Base-by-base conservation (phyloP, 2,113 vertebrate species). In the Sturnira hondurensis region DNA sequence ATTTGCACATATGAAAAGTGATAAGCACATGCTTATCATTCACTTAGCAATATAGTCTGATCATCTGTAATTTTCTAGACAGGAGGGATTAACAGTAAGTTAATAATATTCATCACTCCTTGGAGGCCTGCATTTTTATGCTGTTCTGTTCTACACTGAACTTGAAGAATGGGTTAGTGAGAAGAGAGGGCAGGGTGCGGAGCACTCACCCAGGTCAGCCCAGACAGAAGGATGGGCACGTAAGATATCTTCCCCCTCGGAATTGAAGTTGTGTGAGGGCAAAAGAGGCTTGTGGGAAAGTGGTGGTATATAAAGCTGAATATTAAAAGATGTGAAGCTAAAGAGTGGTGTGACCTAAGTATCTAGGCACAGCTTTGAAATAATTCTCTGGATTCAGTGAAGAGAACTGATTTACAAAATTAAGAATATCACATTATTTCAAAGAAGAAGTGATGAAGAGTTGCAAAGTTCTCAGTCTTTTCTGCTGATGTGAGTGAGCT, bases 21-120 rank as follows among this genome's bases (percentile, higher is more conserved):
- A 92, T 84, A 91, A 89, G 28, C 36, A 65, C 4, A 16, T 22
- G 26, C 16, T 85, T 73, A 58, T 4, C 81, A 54, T 83, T 74
- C 41, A 93, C 82, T 89, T 94, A 81, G 67, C 54, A 85, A 65
- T 74, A 24, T 20, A 67, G 33, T 33, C 24, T 5, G 7, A 83
- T 85, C 31, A 83, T 3, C 28, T 65, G 58, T 93, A 94, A 83
- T 91, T 97, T 97, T n/a, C 38, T 96, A 58, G 31, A 71, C 14
- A 54, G 52, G 17, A 50, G 1, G 6, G 7, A 68, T 78, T 81
- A 81, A 73, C 12, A 73, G n/a, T 65, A 87, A 92, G 33, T 77
- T 71, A 82, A 68, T 56, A 31, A 61, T 38, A 41, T 1, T 80
- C 71, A 81, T 41, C 22, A 33, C 10, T 94, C 2, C 67, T 33